Base-by-base conservation (phyloP, 2,888 invertebrate genomes). In the Tricholauxania praeusta region DNA sequence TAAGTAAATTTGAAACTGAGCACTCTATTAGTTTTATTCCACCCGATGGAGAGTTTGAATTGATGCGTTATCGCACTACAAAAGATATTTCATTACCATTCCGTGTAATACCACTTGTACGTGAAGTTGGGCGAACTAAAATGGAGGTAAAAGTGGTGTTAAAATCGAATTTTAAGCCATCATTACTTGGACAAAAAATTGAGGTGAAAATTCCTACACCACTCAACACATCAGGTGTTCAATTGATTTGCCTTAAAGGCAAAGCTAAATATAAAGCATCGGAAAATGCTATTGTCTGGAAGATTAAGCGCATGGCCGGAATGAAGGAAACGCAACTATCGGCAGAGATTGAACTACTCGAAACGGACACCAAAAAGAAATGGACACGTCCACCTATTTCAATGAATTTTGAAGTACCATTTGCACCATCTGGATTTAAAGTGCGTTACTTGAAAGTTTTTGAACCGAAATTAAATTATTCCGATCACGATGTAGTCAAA, bases 291-390 rank as follows among this genome's bases (percentile, higher is more conserved):
- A 99, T 99, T 81, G 92, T 92, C n/a, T 92, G 92, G 92, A 98
- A 98, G 93, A 96, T 96, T 76, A 96, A 96, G 84, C 92, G 96
- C 53, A 96, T 96, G 95, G 96, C 96, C 1, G 96, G 96, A 5
- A 99, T 99, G 99, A 99, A 99, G 86, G 99, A 99, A 87, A 99
- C 99, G 0, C 99, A 99, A 87, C 90, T 99, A 53, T 99, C 99
- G 0, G 99, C 99, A 0, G 99, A 99, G 90, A 99, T 99, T 71
- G 99, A 99, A 87, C 89, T 99, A 53, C 90, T 99, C 75, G 98
- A 98, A 88, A 99, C 99, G 0, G 99, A 98, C 84, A 98, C 97
- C 14, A 99, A 99, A 89, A 99, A 99, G 89, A 99, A 99, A 87
- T 99, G 99, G 99, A 99, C 99, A 19, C 91, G 99, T 62, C 99